These are phyloP conservation scores for Gouania willdenowi DNA, from an alignment of 2,797 vertebrate genomes.

Conservation along the genomic window DNA sequence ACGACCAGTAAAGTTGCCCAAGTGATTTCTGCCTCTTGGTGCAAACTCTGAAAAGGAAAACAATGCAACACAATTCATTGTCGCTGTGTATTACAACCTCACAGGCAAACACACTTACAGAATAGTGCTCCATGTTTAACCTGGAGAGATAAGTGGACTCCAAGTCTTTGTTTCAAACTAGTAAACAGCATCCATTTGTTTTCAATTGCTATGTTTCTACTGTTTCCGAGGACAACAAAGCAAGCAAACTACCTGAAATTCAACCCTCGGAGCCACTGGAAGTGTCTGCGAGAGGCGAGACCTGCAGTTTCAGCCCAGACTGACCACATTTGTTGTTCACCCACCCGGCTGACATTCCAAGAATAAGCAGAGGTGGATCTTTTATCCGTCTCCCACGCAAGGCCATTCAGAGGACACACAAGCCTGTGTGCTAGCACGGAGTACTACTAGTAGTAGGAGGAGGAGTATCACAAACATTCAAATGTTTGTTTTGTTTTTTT, in stretches of 20 bases:
- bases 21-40: no score
- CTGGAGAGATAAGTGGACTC: no score
- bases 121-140: no score
- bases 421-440: conserved; percentile 1
- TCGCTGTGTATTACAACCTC: no score
- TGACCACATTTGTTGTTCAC: conserved; percentile 58
- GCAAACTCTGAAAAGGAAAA: no score
- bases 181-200: no score
- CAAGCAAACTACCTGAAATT: conserved; percentile 50
- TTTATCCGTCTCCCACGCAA: conserved; percentile 51
- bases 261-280: conserved; percentile 31
- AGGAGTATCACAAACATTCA: no score
- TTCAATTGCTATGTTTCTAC: background rate
- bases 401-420: conserved; percentile 42
- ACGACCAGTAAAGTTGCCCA: conserved; percentile 6
- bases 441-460: no score
- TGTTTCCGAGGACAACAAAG: conserved; percentile 11
- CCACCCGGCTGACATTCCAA: conserved; percentile 61
- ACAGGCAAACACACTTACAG: no score
- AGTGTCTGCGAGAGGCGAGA: conserved; percentile 30
- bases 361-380: conserved; percentile 56
- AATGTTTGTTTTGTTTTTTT: conserved; percentile 25
- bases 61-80: no score
- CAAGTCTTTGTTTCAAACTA: no score
- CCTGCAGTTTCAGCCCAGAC: conserved; percentile 33